phyloP scores from a whole-genome alignment of 2,113 vertebrate genomes.

The Dasypus novemcinctus region DNA sequence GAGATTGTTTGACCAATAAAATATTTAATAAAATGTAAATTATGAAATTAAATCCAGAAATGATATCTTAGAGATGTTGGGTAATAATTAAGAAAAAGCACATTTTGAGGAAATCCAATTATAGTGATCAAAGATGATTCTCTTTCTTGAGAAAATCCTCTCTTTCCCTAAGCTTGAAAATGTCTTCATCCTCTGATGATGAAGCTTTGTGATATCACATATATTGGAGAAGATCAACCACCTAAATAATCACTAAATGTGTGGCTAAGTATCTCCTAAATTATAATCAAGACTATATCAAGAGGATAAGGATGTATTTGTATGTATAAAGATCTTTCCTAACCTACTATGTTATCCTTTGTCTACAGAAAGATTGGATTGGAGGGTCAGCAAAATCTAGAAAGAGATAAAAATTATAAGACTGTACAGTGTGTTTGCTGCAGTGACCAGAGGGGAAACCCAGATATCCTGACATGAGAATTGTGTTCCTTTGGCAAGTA shows the following conservation, averaged over 20 bases:
- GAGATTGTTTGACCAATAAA: not conserved
- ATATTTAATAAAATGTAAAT: not conserved
- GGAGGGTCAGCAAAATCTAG: not conserved
- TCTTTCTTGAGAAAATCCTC: too few species aligned
- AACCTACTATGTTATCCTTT: not conserved
- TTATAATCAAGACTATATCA: not conserved
- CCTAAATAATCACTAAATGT: not conserved
- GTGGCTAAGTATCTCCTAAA: not conserved
- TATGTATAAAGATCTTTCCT: not conserved
- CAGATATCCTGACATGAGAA: accelerated
- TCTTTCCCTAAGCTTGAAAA: not conserved
- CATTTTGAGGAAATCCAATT: not conserved
- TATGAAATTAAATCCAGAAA: not conserved
- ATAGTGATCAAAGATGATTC: not conserved
- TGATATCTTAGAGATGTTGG: not conserved
- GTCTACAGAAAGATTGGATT: not conserved
- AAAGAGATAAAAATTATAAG: not conserved
- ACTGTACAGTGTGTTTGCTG: not conserved
- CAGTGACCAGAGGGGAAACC: not conserved
- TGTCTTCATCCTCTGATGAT: not conserved
- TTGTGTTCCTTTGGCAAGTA: not conserved
- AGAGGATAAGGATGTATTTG: not conserved
- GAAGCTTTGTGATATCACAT: not conserved
- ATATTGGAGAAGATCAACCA: not conserved
- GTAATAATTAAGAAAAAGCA: not conserved